These are phyloP conservation scores for Chloroceryle aenea DNA, from an alignment of 2,113 vertebrate species.

Conservation along the genomic window DNA sequence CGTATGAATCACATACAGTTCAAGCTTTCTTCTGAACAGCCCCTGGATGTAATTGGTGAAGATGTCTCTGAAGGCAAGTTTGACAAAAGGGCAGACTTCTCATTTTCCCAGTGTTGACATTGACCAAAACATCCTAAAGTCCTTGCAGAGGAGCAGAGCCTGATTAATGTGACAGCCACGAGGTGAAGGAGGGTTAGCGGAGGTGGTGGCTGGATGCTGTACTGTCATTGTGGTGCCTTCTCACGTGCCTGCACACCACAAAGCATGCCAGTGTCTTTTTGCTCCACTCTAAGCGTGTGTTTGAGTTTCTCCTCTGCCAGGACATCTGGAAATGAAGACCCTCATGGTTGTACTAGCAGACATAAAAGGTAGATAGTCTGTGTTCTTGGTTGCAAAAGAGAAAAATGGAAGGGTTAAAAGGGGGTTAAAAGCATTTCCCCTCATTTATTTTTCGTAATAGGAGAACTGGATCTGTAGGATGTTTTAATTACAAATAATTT, in stretches of 20 bases:
- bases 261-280: not conserved
- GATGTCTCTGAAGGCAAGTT: conserved; percentile 50
- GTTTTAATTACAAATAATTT: not conserved
- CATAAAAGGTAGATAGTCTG: not conserved
- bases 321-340: not conserved
- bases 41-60: conserved; percentile 38
- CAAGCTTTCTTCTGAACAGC: not conserved
- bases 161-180: conserved; percentile 48
- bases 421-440: not conserved
- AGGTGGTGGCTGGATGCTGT: not conserved
- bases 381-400: not conserved
- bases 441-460: not conserved
- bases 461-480: not conserved
- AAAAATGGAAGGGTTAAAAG: no score
- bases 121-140: conserved; percentile 48
- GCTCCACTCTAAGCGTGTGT: not conserved
- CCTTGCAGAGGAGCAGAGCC: conserved; percentile 38
- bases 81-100: conserved; percentile 71
- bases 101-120: conserved; percentile 56
- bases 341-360: not conserved
- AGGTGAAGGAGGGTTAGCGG: conserved; percentile 10
- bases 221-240: not conserved
- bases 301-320: not conserved
- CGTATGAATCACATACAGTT: conserved; percentile 18
- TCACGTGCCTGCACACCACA: not conserved